phyloP scores from a whole-genome alignment of 2,888 invertebrate species.

The Tenthredo livida region DNA sequence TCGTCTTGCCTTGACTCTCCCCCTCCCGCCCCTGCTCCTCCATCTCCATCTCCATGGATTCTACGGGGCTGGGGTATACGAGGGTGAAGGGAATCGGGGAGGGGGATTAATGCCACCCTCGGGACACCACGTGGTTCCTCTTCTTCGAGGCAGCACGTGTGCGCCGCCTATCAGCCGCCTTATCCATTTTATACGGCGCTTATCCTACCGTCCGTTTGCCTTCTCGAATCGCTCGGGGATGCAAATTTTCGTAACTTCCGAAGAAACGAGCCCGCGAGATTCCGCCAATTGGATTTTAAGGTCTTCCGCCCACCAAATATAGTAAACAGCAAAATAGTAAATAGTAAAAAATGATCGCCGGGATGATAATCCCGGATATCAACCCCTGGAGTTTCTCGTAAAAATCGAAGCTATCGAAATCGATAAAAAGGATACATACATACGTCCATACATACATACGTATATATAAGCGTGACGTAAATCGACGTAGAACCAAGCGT shows the following conservation, averaged over 20 bases:
- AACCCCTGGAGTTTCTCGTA: conserved; percentile 57
- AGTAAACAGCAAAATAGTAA: not conserved
- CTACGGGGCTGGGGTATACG: conserved; percentile 48
- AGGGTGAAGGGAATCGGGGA: conserved; percentile 58
- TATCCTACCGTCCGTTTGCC: conserved; percentile 39
- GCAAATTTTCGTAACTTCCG: conserved; percentile 31
- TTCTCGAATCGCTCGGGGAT: conserved; percentile 32
- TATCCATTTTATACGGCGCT: conserved; percentile 50
- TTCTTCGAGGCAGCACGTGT: conserved; percentile 54
- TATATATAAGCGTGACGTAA: conserved; percentile 52
- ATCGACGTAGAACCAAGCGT: conserved; percentile 45
- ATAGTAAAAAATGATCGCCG: not conserved
- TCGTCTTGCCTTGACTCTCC: conserved; percentile 61
- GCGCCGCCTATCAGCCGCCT: conserved; percentile 50
- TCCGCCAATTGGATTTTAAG: conserved; percentile 21
- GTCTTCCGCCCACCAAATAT: not conserved
- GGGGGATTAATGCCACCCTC: conserved; percentile 77
- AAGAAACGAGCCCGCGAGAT: conserved; percentile 30
- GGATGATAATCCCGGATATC: not conserved
- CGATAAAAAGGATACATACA: conserved; percentile 65
- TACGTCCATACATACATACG: conserved; percentile 36
- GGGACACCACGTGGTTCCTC: conserved; percentile 71
- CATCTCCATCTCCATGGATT: conserved; percentile 35
- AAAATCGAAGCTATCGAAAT: conserved; percentile 68
- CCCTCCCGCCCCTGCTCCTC: not conserved